phyloP scores from a whole-genome alignment of 2,888 invertebrate genomes.

The Thereva unica region DNA sequence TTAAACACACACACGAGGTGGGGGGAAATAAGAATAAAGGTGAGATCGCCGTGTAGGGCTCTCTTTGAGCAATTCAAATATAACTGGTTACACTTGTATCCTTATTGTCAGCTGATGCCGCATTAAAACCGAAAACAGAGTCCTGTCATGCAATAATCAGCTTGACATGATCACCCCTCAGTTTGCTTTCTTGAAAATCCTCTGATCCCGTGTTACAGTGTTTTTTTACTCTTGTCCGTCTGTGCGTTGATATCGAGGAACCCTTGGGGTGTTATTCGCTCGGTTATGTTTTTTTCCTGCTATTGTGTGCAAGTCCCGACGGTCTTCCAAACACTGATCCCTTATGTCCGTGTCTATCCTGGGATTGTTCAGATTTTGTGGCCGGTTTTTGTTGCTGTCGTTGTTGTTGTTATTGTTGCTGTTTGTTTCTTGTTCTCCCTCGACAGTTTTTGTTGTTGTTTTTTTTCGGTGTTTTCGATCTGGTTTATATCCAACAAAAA shows the following conservation, averaged over 20 bases:
- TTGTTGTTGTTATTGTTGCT: slow-evolving; percentile 12
- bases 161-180: slow-evolving; percentile 30
- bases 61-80: too few relatives aligned
- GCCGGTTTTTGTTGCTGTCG: slow-evolving; percentile 12
- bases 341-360: slow-evolving; percentile 26
- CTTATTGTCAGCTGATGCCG: slow-evolving; percentile 10
- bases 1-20: neutral
- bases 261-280: neutral
- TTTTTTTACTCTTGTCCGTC: slow-evolving; percentile 2
- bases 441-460: slow-evolving; percentile 4
- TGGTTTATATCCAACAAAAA: slow-evolving; percentile 8
- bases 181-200: neutral
- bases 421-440: slow-evolving; percentile 5
- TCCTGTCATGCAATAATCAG: slow-evolving; percentile 13
- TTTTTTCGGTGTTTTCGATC: slow-evolving; percentile 1
- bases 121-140: neutral
- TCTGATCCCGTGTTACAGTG: neutral
- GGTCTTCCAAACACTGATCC: slow-evolving; percentile 16
- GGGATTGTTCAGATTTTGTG: slow-evolving; percentile 23
- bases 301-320: slow-evolving; percentile 15
- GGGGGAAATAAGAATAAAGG: too few relatives aligned
- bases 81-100: neutral
- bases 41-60: too few relatives aligned
- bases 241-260: neutral
- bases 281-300: neutral